These are phyloP conservation scores for Napeogenes inachia DNA, from an alignment of 2,888 invertebrate genomes.

Conservation along the genomic window DNA sequence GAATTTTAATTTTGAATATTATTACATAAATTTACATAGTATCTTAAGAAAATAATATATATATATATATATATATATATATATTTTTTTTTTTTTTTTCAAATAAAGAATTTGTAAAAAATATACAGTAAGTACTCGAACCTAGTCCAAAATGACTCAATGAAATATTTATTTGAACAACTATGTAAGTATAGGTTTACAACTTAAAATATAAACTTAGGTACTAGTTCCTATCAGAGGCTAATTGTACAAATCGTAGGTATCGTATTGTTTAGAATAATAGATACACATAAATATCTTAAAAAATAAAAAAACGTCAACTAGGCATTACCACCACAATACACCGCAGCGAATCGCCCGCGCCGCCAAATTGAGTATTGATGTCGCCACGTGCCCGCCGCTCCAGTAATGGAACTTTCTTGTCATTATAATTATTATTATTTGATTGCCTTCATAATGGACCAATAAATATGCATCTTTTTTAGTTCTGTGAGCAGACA, in stretches of 20 bases:
- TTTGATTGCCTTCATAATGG: constrained; percentile 8
- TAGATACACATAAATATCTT: not conserved
- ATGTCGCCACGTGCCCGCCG: constrained; percentile 51
- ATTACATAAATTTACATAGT: no score
- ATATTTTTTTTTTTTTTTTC: no score
- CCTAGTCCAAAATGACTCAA: no score
- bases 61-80: no score
- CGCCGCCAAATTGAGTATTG: constrained; percentile 63
- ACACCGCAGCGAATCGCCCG: constrained; percentile 63
- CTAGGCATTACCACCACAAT: constrained; percentile 33
- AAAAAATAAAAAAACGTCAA: not conserved
- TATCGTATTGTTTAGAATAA: not conserved
- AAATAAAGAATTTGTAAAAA: no score
- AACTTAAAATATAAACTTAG: no score
- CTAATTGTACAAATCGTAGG: not conserved
- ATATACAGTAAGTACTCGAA: no score
- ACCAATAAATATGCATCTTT: constrained; percentile 5
- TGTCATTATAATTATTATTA: constrained; percentile 24
- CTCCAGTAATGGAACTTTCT: constrained; percentile 34
- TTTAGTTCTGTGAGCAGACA: not conserved
- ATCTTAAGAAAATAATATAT: no score
- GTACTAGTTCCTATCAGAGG: no score
- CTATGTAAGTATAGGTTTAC: no score
- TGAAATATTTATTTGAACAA: no score
- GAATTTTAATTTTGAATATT: no score